These are phyloP conservation scores for Laterallus jamaicensis DNA, from an alignment of 2,113 vertebrate genomes.

Conservation along the genomic window DNA sequence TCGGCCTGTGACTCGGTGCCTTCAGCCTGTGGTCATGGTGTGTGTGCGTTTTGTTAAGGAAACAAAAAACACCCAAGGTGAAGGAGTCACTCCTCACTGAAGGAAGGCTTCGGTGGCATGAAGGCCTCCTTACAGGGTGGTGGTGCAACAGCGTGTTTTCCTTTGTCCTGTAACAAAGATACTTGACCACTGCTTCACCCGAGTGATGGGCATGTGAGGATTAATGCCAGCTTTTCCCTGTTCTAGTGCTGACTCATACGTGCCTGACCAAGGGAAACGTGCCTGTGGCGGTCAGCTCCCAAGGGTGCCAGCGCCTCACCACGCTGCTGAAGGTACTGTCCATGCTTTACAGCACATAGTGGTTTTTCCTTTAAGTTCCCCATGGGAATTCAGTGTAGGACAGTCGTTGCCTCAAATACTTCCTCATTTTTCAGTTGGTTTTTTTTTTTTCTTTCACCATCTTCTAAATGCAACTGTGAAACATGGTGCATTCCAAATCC, in stretches of 20 bases:
- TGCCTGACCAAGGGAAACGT: not conserved
- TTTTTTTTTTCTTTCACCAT: not conserved
- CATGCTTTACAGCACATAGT: fast-evolving
- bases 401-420: not conserved
- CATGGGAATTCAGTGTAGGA: not conserved
- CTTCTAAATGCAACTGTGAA: not conserved
- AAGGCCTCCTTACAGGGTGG: constrained; percentile 1
- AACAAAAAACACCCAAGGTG: not conserved
- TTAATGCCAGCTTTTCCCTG: not conserved
- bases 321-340: fast-evolving
- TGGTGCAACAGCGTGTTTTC: not conserved
- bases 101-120: not conserved
- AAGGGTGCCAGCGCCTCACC: fast-evolving
- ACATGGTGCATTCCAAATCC: not conserved
- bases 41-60: fast-evolving
- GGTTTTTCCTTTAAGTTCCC: not conserved
- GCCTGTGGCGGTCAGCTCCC: not conserved
- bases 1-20: not conserved
- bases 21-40: not conserved
- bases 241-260: not conserved
- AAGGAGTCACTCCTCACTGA: not conserved
- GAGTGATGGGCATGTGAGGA: not conserved
- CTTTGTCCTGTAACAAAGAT: constrained; percentile 7
- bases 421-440: not conserved
- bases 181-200: not conserved